Conservation (phyloP, 1,140 invertebrate species). For the Hypsibius dujardini region DNA sequence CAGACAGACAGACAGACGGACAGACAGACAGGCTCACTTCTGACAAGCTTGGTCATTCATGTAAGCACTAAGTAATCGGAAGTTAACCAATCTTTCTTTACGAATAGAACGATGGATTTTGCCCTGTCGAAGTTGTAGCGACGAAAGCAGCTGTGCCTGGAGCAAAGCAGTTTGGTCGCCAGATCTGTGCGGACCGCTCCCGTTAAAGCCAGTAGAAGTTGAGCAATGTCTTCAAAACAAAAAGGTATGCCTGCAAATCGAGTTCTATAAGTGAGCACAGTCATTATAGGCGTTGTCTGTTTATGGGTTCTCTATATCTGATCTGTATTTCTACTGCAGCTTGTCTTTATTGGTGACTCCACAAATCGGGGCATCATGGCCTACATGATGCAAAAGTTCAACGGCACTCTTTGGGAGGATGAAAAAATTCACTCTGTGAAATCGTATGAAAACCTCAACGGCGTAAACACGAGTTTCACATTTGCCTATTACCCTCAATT, state of each 20-base stretch:
- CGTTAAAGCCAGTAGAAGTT: constrained; percentile 26
- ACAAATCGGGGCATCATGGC: constrained; percentile 40
- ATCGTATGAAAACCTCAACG: constrained; percentile 32
- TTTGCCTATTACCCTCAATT: constrained; percentile 41
- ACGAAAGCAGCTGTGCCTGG: constrained; percentile 32
- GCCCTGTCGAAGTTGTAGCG: constrained; percentile 31
- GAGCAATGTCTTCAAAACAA: constrained; percentile 31
- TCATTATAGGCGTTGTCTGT: neutral
- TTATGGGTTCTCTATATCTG: too few species aligned
- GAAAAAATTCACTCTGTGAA: constrained; percentile 37
- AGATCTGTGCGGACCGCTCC: constrained; percentile 24
- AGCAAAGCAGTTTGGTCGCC: constrained; percentile 32
- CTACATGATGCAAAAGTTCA: constrained; percentile 35
- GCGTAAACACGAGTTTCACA: constrained; percentile 30
- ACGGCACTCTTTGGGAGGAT: constrained; percentile 34
- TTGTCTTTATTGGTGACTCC: constrained; percentile 39
- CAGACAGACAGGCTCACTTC: too few species aligned
- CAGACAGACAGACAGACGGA: too few species aligned
- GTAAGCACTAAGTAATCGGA: constrained; percentile 3
- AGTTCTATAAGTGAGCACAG: neutral
- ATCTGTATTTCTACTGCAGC: constrained; percentile 23
- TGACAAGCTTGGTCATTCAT: neutral
- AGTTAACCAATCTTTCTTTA: neutral
- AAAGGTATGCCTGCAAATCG: constrained; percentile 27
- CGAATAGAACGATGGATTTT: constrained; percentile 33